phyloP scores from a whole-genome alignment of 1,140 invertebrate genomes.

The Eriosoma lanigerum region DNA sequence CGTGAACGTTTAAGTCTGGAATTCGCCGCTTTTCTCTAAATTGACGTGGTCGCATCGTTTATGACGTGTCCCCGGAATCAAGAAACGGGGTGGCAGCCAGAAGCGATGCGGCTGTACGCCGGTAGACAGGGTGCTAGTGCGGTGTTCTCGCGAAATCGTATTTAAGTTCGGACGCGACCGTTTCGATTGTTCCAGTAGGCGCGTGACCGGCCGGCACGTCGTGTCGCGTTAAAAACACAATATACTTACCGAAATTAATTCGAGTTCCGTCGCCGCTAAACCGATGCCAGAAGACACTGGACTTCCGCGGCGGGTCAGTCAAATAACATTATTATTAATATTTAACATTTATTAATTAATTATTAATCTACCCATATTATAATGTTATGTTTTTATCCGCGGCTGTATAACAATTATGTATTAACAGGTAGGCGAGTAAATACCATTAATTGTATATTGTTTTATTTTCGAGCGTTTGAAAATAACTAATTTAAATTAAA shows the following conservation, averaged over 20 bases:
- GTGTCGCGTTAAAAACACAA: background rate
- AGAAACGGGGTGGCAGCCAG: background rate
- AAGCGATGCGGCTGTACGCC: slow-evolving; percentile 9
- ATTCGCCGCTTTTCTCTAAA: background rate
- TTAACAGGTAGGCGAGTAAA: no score
- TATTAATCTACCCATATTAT: no score
- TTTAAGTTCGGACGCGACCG: background rate
- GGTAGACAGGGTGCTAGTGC: background rate
- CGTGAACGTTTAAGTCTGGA: no score
- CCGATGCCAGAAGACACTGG: background rate
- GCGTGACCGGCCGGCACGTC: background rate
- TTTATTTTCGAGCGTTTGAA: no score
- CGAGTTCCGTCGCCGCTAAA: no score
- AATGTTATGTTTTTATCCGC: no score
- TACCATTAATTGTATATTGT: no score
- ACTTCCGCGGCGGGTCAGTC: background rate
- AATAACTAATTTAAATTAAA: no score
- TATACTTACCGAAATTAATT: background rate
- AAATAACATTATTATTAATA: no score
- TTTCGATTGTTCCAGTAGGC: background rate
- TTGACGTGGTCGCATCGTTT: background rate
- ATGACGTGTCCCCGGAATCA: background rate
- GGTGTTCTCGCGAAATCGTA: background rate
- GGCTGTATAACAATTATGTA: no score
- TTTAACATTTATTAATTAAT: no score